These are phyloP conservation scores for Chelon labrosus DNA, from an alignment of 2,797 vertebrate genomes.

Conservation along the genomic window DNA sequence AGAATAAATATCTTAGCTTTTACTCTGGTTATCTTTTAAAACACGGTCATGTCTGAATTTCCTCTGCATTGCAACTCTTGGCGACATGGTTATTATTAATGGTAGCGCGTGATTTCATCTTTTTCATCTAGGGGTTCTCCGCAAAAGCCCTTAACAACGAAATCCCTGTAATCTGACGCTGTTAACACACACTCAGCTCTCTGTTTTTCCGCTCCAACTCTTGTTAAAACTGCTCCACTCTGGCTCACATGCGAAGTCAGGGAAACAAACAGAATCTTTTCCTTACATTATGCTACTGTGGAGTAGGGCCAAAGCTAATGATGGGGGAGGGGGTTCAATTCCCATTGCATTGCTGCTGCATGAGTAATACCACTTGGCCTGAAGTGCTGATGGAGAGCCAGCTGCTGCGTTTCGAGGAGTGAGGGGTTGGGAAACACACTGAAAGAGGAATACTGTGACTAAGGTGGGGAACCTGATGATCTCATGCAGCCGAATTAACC, in stretches of 20 bases:
- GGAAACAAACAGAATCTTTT: constrained; percentile 67
- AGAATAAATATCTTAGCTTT: not conserved
- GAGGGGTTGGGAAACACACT: constrained; percentile 48
- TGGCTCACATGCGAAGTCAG: constrained; percentile 44
- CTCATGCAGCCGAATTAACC: constrained; percentile 52
- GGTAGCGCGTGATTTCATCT: not conserved
- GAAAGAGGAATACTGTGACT: constrained; percentile 63
- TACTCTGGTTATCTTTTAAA: not conserved
- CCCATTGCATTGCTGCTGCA: constrained; percentile 72
- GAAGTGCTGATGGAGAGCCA: constrained; percentile 67
- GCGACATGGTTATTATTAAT: constrained; percentile 18
- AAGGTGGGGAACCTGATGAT: constrained; percentile 71
- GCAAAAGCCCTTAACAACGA: constrained; percentile 23
- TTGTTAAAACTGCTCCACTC: constrained; percentile 34
- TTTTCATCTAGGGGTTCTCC: constrained; percentile 17
- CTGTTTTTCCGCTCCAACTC: constrained; percentile 35
- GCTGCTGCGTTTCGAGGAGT: constrained; percentile 54
- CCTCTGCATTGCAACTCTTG: not conserved
- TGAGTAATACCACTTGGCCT: constrained; percentile 78
- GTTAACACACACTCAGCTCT: constrained; percentile 20
- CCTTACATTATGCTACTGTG: constrained; percentile 61
- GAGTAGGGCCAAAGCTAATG: constrained; percentile 66
- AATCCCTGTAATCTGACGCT: constrained; percentile 35
- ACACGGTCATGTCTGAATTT: not conserved
- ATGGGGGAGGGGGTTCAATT: constrained; percentile 54